Evolutionary conservation across 2,797 vertebrate genomes (phyloP), one percentile per base, ranked within the genome.

Genomic region (Danio albolineatus): DNA sequence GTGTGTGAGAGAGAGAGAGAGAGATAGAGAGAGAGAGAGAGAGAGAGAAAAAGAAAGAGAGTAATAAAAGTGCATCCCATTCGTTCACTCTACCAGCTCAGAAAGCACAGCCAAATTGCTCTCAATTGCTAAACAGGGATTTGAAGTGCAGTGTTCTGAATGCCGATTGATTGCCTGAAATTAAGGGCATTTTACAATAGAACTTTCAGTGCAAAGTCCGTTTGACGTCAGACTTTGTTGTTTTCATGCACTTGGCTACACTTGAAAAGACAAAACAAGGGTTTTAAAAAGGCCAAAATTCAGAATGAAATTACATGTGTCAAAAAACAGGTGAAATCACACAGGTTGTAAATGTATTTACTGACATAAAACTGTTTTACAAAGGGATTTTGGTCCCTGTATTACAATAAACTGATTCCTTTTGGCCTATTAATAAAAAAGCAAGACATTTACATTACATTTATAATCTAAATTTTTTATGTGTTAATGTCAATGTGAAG

Each of bases 71-170:
- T 66, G 66, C 36, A 81, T 69, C 44, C 62, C 43, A 65, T 44
- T 41, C 66, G 4, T 38, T 79, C 61, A 49, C 49, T 80, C n/a
- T 66, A 71, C 16, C n/a, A 60, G 21, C 80, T 74, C 65, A 74
- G 78, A 78, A 74, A 39, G 74, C 44, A 60, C 57, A 66, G 64
- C 74, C 60, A 78, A 81, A 78, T 78, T 78, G 70, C 70, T 78
- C 21, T 53, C 65, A 48, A 64, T 59, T 71, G 57, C 65, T 49
- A 72, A 59, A 73, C 19, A 60, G 44, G 57, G 36, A 49, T 72
- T 69, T 73, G 56, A 78, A 78, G 56, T 21, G 46, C 17, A n/a
- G 17, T 48, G 44, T 69, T 59, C 41, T 51, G 10, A 43, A 59
- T 44, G 16, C 44, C 13, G 17, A 78, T 71, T 71, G 56, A 78